Conservation (phyloP, 2,113 vertebrate species). For the Chaetura pelagica region DNA sequence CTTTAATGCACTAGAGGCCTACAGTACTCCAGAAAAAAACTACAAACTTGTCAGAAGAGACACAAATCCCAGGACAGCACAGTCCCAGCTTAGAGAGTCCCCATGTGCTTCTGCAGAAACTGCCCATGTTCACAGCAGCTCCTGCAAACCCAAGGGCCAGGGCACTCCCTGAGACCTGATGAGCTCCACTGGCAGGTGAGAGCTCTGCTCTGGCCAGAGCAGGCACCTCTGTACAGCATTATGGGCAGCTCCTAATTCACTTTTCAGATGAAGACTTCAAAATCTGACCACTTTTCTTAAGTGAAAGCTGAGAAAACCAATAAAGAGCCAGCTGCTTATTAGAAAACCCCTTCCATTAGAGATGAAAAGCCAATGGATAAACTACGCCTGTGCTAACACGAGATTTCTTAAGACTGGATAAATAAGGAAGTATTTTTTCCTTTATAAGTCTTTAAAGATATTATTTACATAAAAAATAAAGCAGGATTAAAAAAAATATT, state of each 20-base stretch:
- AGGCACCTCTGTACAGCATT: accelerated
- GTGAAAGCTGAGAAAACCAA: not conserved
- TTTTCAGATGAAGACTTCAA: not conserved
- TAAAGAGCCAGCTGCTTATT: not conserved
- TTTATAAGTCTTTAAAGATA: not conserved
- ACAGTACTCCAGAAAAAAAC: not conserved
- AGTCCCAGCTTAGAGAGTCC: not conserved
- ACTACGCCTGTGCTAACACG: not conserved
- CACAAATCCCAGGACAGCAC: not conserved
- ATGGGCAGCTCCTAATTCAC: not conserved
- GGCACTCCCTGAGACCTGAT: accelerated
- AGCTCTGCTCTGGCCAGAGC: not conserved
- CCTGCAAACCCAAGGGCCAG: not conserved
- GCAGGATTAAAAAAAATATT: not conserved
- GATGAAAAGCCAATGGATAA: not conserved
- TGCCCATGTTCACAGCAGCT: accelerated
- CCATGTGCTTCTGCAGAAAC: not conserved
- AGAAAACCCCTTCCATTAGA: not conserved
- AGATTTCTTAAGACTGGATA: not conserved
- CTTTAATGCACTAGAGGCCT: not conserved
- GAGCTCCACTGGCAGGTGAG: accelerated
- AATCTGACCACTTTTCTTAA: not conserved
- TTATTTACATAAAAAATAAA: not conserved
- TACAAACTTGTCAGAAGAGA: not conserved
- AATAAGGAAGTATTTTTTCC: not conserved